Evolutionary conservation across 2,888 invertebrate genomes (phyloP).

Genomic region (Apodemia hepburni): DNA sequence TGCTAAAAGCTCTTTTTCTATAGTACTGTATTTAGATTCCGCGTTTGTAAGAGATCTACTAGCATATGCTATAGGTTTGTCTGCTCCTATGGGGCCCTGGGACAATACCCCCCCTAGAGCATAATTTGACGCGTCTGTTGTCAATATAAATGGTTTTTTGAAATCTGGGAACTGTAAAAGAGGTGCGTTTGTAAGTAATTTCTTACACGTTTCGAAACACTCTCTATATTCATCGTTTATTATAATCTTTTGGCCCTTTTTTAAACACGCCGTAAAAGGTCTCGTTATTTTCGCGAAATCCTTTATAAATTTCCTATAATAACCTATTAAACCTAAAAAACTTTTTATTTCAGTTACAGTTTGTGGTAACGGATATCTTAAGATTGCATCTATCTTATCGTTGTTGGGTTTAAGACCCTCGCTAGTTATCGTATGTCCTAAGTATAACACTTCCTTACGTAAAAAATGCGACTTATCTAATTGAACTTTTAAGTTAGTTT

Average conservation of each 20-base stretch:
- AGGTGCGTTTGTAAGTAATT: slow-evolving; percentile 22
- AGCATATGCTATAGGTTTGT: slow-evolving; percentile 33
- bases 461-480: no score
- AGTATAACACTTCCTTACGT: no score
- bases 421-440: no score
- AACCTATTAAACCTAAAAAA: slow-evolving; percentile 46
- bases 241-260: slow-evolving; percentile 27
- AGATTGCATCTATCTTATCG: no score
- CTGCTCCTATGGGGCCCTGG: slow-evolving; percentile 36
- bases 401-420: no score
- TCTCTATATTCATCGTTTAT: slow-evolving; percentile 27
- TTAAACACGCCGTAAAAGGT: slow-evolving; percentile 33
- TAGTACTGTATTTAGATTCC: slow-evolving; percentile 24
- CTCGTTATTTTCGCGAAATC: slow-evolving; percentile 34
- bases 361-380: slow-evolving; percentile 34
- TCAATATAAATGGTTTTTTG: slow-evolving; percentile 25
- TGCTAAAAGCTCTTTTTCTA: slow-evolving; percentile 26
- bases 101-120: slow-evolving; percentile 38
- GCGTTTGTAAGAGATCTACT: slow-evolving; percentile 18
- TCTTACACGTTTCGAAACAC: slow-evolving; percentile 30
- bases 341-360: slow-evolving; percentile 35
- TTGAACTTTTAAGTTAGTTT: no score
- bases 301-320: slow-evolving; percentile 44
- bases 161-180: slow-evolving; percentile 22
- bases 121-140: slow-evolving; percentile 37